phyloP scores from a whole-genome alignment of 2,888 invertebrate genomes.

The Drosophila siamana region DNA sequence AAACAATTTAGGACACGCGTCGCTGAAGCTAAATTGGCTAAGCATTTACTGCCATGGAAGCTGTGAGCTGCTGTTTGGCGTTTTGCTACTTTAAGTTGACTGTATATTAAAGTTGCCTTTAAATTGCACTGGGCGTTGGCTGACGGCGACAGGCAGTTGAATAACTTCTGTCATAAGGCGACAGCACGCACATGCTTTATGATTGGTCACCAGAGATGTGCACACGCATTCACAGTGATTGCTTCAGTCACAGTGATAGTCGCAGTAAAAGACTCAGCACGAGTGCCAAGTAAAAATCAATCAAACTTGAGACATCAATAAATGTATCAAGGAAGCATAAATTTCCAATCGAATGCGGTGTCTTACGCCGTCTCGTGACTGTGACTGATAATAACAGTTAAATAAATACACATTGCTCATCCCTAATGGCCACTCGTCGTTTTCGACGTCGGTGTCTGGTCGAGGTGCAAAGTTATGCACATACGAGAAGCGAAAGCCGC shows the following conservation, averaged over 20 bases:
- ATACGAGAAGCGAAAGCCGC: constrained; percentile 46
- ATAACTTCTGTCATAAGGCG: constrained; percentile 57
- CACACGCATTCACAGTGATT: not conserved
- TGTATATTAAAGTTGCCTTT: constrained; percentile 36
- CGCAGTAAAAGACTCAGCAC: not conserved
- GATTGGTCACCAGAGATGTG: constrained; percentile 43
- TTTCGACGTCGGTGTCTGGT: constrained; percentile 28
- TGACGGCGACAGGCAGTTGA: constrained; percentile 35
- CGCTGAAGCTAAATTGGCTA: constrained; percentile 56
- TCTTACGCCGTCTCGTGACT: not conserved
- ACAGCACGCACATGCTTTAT: constrained; percentile 56
- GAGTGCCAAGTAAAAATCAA: too few species aligned
- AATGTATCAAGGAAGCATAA: not conserved
- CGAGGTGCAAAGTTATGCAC: constrained; percentile 79
- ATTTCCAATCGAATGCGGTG: too few species aligned
- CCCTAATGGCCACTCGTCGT: constrained; percentile 32
- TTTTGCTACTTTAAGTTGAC: constrained; percentile 12
- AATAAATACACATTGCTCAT: constrained; percentile 29
- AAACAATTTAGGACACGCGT: constrained; percentile 78
- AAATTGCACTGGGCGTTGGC: constrained; percentile 48
- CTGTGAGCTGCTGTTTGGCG: constrained; percentile 11
- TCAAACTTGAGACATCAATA: not conserved
- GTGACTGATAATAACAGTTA: constrained; percentile 9
- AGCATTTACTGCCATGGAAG: constrained; percentile 32
- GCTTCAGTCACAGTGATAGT: not conserved